Evolutionary conservation across 2,888 invertebrate genomes (phyloP).

Genomic region (Sycophila texana): DNA sequence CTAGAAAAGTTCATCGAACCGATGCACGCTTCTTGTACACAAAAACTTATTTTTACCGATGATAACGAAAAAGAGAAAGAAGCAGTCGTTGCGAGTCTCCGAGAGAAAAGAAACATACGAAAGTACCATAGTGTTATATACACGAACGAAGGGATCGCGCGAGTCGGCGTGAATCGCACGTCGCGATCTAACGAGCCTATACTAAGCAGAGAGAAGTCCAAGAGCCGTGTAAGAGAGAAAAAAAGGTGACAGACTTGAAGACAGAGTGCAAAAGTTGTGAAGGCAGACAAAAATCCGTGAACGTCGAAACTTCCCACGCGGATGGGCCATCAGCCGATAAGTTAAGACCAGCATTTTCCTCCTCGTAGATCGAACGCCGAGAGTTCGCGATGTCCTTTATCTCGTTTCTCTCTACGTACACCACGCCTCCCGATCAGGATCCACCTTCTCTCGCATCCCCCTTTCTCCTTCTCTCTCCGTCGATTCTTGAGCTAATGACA

Average conservation of each 20-base stretch:
- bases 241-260: conserved; percentile 13
- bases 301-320: background rate
- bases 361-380: background rate
- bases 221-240: background rate
- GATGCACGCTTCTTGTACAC: conserved; percentile 40
- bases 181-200: background rate
- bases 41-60: conserved; percentile 46
- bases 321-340: conserved; percentile 5
- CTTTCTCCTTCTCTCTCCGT: background rate
- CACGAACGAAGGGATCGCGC: background rate
- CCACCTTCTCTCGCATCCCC: background rate
- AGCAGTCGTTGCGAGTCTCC: background rate
- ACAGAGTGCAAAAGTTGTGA: conserved; percentile 59
- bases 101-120: background rate
- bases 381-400: conserved; percentile 1
- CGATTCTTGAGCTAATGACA: conserved; percentile 43
- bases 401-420: background rate
- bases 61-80: background rate
- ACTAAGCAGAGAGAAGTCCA: background rate
- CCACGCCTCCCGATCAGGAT: background rate
- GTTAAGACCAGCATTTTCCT: background rate
- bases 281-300: conserved; percentile 59
- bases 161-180: background rate
- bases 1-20: conserved; percentile 43
- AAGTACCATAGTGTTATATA: background rate